Percentiles rank a stretch among this genome's conserved stretches.
phyloP scores from a whole-genome alignment of 2,797 vertebrate species.

The Vireo griseus region DNA sequence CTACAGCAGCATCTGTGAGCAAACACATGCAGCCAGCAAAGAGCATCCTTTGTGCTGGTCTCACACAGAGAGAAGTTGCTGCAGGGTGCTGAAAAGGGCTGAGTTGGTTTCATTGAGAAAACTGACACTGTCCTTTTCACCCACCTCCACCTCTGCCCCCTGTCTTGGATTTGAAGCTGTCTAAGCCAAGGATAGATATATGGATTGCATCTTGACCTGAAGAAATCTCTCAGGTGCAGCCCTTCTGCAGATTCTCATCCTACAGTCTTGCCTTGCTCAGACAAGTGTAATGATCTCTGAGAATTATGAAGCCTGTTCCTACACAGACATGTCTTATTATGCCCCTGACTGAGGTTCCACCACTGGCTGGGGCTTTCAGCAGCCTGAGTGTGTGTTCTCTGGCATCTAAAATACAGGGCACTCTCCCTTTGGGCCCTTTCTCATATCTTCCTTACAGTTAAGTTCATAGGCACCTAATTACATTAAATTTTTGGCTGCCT shows the following conservation, averaged over 20 bases:
- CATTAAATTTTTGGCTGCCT: neutral
- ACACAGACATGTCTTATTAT: fast-evolving
- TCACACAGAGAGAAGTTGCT: neutral
- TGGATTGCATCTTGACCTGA: neutral
- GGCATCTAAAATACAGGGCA: neutral
- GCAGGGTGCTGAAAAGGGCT: neutral
- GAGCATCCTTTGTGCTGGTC: neutral
- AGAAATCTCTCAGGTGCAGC: neutral
- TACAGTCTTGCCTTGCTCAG: neutral
- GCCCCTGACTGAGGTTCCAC: neutral
- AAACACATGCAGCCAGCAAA: neutral
- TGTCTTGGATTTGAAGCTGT: neutral
- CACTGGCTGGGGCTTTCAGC: neutral
- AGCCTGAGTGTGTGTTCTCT: neutral
- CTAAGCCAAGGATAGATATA: neutral
- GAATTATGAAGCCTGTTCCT: neutral
- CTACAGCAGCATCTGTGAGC: neutral
- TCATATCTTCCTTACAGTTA: neutral
- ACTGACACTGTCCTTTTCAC: fast-evolving
- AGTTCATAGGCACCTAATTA: neutral
- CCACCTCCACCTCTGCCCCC: neutral
- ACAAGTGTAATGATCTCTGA: neutral
- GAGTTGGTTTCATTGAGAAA: neutral
- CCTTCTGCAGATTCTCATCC: neutral
- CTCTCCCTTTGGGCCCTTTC: neutral